Conservation (phyloP, 2,888 invertebrate genomes). For the Campaea margaritaria region DNA sequence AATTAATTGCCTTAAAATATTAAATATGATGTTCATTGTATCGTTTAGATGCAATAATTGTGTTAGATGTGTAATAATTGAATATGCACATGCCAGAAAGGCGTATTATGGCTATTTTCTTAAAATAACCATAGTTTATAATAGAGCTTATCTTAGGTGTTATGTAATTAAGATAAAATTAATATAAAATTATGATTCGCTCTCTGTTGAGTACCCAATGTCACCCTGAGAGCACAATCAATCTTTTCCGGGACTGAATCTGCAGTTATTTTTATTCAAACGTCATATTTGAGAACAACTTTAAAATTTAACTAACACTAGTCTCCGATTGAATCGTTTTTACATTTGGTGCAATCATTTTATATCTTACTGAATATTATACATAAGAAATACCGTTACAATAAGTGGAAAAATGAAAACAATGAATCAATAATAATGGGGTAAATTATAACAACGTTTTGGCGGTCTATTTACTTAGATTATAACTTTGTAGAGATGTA, state of each 20-base stretch:
- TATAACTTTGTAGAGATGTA: constrained; percentile 64
- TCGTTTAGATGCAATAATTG: background rate
- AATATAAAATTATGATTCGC: constrained; percentile 1
- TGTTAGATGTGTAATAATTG: background rate
- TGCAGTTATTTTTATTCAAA: background rate
- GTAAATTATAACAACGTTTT: constrained; percentile 58
- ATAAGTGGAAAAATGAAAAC: constrained; percentile 40
- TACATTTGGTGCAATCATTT: constrained; percentile 50
- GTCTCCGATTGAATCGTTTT: constrained; percentile 47
- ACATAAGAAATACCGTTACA: constrained; percentile 41
- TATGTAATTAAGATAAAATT: background rate
- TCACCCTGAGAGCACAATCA: no score
- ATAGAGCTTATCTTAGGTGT: constrained; percentile 2
- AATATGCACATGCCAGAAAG: no score
- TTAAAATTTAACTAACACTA: constrained; percentile 44
- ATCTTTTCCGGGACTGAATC: background rate
- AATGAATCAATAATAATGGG: constrained; percentile 40
- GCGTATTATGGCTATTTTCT: background rate
- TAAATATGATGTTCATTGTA: background rate
- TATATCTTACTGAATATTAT: constrained; percentile 23
- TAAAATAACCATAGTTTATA: constrained; percentile 14
- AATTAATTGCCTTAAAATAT: background rate
- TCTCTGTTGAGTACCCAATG: background rate
- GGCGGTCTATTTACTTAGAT: constrained; percentile 83
- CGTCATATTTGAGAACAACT: constrained; percentile 34